Evolutionary conservation across 2,888 invertebrate genomes (phyloP).

Genomic region (Sclerodermus sp.): DNA sequence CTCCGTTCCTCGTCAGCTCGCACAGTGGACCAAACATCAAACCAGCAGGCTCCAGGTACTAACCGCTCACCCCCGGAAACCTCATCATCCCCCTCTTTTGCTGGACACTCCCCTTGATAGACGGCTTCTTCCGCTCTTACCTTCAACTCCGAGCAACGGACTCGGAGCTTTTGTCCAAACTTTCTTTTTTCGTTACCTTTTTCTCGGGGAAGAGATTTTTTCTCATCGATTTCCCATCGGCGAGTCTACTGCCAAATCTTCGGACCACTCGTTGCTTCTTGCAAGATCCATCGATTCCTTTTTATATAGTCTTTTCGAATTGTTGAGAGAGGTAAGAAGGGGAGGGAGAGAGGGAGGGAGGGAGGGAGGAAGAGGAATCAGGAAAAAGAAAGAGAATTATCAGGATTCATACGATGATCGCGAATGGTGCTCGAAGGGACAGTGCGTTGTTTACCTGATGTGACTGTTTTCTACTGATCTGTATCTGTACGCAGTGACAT

Average conservation of each 20-base stretch:
- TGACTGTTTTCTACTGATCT: background rate
- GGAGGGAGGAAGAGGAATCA: constrained; percentile 7
- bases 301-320: too few relatives aligned
- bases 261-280: too few relatives aligned
- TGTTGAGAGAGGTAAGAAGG: too few relatives aligned
- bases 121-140: background rate
- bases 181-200: too few relatives aligned
- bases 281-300: too few relatives aligned
- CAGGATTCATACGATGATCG: constrained; percentile 8
- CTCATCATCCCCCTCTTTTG: background rate
- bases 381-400: constrained; percentile 5
- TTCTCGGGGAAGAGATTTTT: too few relatives aligned
- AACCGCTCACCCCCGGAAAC: background rate
- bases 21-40: constrained; percentile 54
- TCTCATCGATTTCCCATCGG: too few relatives aligned
- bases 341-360: constrained; percentile 3
- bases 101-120: background rate
- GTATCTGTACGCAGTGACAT: background rate
- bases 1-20: constrained; percentile 45
- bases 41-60: constrained; percentile 52
- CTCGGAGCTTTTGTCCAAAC: background rate
- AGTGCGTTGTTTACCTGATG: background rate
- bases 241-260: too few relatives aligned
- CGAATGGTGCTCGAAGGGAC: background rate
- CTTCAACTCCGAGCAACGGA: background rate